Percentiles rank a stretch among this genome's conserved stretches.
Conservation (phyloP, 2,888 invertebrate species). For the Cosmia pyralina region DNA sequence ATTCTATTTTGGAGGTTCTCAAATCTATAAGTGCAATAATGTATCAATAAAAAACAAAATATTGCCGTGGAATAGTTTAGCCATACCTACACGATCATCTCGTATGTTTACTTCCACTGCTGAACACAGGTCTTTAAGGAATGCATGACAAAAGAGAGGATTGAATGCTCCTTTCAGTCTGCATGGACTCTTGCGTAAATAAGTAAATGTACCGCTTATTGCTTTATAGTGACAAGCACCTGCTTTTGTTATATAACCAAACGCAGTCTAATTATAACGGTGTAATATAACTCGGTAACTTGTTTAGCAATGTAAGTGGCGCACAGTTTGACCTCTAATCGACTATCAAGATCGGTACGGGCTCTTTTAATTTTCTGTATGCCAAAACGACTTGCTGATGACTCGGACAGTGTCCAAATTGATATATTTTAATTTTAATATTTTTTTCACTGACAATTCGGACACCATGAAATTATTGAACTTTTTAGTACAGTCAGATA, state of each 20-base stretch:
- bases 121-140: background rate
- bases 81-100: background rate
- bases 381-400: no score
- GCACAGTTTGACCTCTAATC: slow-evolving; percentile 33
- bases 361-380: slow-evolving; percentile 1
- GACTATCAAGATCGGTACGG: background rate
- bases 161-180: background rate
- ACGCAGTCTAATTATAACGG: slow-evolving; percentile 17
- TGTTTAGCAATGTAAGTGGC: slow-evolving; percentile 22
- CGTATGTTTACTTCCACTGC: background rate
- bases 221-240: background rate
- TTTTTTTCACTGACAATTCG: no score
- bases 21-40: no score
- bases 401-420: no score
- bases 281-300: slow-evolving; percentile 6
- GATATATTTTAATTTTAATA: no score
- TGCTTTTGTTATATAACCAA: slow-evolving; percentile 23
- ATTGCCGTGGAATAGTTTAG: background rate
- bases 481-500: no score
- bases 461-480: no score
- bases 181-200: background rate
- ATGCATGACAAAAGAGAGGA: background rate
- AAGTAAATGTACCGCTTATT: background rate
- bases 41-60: background rate
- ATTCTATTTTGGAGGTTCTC: background rate